Evolutionary conservation across 2,113 vertebrate genomes (phyloP).

Genomic region (Daubentonia madagascariensis): DNA sequence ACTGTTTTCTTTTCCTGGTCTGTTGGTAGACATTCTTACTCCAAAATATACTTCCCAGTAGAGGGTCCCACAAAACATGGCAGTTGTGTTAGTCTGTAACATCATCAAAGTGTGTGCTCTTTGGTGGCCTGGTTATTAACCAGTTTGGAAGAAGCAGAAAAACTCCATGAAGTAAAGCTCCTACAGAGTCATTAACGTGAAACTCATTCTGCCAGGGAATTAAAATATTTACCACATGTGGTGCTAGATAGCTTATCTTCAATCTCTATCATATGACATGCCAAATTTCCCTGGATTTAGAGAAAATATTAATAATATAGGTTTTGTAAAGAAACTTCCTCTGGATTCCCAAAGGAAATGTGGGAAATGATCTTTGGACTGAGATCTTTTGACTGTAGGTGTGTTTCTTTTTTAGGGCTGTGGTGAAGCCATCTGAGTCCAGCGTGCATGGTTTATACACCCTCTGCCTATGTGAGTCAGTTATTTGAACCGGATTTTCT

Average conservation of each 20-base stretch:
- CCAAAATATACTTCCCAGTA: background rate
- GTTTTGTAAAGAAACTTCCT: constrained; percentile 30
- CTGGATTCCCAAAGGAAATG: constrained; percentile 40
- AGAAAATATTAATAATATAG: background rate
- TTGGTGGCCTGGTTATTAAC: background rate
- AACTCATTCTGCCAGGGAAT: background rate
- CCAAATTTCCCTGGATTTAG: background rate
- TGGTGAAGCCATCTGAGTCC: background rate
- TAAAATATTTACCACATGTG: background rate
- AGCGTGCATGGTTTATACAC: background rate
- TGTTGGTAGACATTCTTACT: background rate
- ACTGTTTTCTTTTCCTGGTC: background rate
- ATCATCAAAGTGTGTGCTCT: background rate
- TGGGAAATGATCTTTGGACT: constrained; percentile 31
- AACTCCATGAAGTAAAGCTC: background rate
- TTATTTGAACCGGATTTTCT: background rate
- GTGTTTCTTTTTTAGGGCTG: background rate
- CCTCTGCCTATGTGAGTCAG: constrained; percentile 5
- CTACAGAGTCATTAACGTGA: background rate
- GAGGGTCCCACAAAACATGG: background rate
- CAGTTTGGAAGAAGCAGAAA: background rate
- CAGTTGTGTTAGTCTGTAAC: background rate
- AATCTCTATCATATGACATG: background rate
- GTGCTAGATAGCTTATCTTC: background rate
- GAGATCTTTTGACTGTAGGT: background rate